A percentile compares a stretch with the other conserved stretches of the same genome.
Conservation (phyloP, 2,888 invertebrate genomes). For the Chalcis sispes region DNA sequence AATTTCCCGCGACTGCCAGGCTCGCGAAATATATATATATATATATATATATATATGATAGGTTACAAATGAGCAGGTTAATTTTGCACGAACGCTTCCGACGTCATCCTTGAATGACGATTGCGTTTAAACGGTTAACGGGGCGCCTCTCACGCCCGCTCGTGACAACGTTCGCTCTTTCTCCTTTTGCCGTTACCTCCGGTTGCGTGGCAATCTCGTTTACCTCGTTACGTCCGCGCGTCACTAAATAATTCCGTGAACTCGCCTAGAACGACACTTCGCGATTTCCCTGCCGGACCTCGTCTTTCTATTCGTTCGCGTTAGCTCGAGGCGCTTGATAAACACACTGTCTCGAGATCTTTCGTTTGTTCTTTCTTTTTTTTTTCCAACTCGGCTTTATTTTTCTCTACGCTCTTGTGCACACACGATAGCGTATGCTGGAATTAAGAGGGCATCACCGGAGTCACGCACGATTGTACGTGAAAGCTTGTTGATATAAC, state of each 20-base stretch:
- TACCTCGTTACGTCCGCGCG: no score
- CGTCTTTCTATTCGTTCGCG: no score
- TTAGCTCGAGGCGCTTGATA: neutral
- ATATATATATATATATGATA: no score
- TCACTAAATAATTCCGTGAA: conserved; percentile 12
- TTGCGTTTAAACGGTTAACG: conserved; percentile 3
- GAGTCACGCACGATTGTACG: no score
- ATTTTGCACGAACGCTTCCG: conserved; percentile 38
- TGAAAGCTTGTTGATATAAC: no score
- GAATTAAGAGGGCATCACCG: conserved; percentile 25
- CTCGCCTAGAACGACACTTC: conserved; percentile 24
- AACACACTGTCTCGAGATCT: neutral
- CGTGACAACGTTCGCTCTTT: neutral
- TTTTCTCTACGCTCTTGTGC: neutral
- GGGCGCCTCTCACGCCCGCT: neutral
- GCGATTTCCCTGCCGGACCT: conserved; percentile 9
- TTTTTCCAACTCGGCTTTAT: neutral
- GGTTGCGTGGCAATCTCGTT: no score
- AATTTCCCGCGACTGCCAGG: neutral
- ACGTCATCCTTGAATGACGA: conserved; percentile 31
- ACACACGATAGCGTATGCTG: neutral
- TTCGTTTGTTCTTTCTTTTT: no score
- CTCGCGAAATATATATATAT: no score
- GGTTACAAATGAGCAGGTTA: conserved; percentile 14
- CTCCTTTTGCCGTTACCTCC: neutral